Evolutionary conservation across 2,888 invertebrate species (phyloP).

Genomic region (Tipula vernalis): DNA sequence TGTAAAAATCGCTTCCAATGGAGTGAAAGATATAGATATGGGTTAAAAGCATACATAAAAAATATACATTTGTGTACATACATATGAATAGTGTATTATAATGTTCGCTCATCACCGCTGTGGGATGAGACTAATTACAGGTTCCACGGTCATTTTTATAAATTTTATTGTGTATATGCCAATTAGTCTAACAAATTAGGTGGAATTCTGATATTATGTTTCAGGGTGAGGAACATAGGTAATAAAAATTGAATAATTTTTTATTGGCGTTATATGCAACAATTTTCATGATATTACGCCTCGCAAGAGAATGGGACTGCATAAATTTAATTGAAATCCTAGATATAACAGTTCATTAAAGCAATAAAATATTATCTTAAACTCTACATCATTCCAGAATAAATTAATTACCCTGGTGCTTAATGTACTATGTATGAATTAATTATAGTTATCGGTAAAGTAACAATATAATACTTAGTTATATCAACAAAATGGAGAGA

Average conservation of each 20-base stretch:
- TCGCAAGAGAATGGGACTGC: too few relatives aligned
- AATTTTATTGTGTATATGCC: neutral
- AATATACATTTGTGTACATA: neutral
- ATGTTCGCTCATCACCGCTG: neutral
- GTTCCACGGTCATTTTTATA: neutral
- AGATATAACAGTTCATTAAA: neutral
- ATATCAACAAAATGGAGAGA: neutral
- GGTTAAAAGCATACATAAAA: too few relatives aligned
- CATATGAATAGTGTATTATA: neutral
- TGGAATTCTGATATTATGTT: neutral
- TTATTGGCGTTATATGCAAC: neutral
- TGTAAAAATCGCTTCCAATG: neutral
- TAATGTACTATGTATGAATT: neutral
- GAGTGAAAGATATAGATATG: neutral
- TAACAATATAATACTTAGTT: neutral
- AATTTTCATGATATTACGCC: neutral
- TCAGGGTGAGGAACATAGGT: neutral
- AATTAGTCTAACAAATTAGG: neutral
- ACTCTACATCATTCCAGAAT: neutral
- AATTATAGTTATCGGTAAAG: neutral
- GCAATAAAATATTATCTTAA: neutral
- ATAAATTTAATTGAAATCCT: neutral
- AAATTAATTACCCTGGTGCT: neutral
- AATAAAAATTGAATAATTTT: neutral
- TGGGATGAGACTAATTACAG: neutral